phyloP scores from a whole-genome alignment of 2,113 vertebrate genomes.

The Pterophyllum scalare region DNA sequence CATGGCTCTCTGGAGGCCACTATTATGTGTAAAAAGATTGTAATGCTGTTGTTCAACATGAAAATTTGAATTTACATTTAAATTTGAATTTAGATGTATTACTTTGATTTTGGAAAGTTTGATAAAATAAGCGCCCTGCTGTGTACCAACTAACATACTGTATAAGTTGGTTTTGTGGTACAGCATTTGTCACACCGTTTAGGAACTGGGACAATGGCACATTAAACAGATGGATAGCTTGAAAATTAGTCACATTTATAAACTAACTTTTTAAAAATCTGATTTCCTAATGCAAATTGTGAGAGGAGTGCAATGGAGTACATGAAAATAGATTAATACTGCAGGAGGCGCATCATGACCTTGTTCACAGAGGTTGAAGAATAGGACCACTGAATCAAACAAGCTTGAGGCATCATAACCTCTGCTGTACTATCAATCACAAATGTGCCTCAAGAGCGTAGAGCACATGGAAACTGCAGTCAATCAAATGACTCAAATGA shows the following conservation, averaged over 20 bases:
- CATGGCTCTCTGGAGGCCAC: not conserved
- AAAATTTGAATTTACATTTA: not conserved
- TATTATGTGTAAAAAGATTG: not conserved
- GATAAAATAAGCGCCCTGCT: not conserved
- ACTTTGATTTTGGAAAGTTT: not conserved
- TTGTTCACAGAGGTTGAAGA: slow-evolving; percentile 48
- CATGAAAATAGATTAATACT: slow-evolving; percentile 45
- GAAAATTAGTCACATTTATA: not conserved
- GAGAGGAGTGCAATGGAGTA: slow-evolving; percentile 14
- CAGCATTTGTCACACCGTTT: not conserved
- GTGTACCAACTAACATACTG: not conserved
- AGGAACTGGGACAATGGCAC: not conserved
- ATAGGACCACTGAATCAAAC: slow-evolving; percentile 55
- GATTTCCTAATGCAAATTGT: slow-evolving; percentile 30
- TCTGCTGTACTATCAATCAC: slow-evolving; percentile 55
- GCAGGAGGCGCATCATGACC: slow-evolving; percentile 41
- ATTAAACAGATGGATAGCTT: not conserved
- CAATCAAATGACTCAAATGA: slow-evolving; percentile 37
- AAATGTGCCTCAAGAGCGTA: slow-evolving; percentile 49
- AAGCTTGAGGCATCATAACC: slow-evolving; percentile 58
- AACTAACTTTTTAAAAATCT: not conserved
- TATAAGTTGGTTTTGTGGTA: not conserved
- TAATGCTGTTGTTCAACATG: not conserved
- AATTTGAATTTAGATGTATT: not conserved
- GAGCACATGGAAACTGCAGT: slow-evolving; percentile 43